Percentiles rank a stretch among this genome's conserved stretches.
These are phyloP conservation scores for Pammene aurita DNA, from an alignment of 2,888 invertebrate species.

Conservation along the genomic window DNA sequence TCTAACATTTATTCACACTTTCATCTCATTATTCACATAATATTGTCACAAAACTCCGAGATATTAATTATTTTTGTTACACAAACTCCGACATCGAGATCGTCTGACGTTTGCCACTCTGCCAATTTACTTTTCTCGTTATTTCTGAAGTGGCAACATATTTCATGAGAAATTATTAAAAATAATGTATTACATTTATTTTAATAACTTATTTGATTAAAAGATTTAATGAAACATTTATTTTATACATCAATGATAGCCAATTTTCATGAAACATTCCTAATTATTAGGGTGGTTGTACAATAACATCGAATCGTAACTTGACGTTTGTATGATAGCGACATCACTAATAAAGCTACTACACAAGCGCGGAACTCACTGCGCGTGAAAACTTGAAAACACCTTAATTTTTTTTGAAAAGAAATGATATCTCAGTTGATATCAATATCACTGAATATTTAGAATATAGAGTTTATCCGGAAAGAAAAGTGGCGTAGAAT, in stretches of 20 bases:
- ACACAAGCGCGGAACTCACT: background rate
- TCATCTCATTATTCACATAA: slow-evolving; percentile 83
- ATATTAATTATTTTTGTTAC: slow-evolving; percentile 78
- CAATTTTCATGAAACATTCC: background rate
- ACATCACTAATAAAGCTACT: slow-evolving; percentile 25
- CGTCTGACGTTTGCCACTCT: slow-evolving; percentile 76
- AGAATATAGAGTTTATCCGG: no score
- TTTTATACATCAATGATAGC: background rate
- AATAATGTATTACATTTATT: background rate
- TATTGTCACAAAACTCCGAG: slow-evolving; percentile 74
- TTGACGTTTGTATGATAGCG: no score
- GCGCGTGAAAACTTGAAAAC: background rate
- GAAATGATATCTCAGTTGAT: no score
- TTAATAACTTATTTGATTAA: background rate
- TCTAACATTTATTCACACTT: slow-evolving; percentile 80
- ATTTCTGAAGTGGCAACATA: slow-evolving; percentile 43
- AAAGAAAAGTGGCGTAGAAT: no score
- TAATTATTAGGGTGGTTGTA: background rate
- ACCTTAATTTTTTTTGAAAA: no score
- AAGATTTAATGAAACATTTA: background rate
- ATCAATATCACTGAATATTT: no score
- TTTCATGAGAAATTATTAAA: background rate
- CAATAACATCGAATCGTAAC: slow-evolving; percentile 13
- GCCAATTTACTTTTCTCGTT: slow-evolving; percentile 49
- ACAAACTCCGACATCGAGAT: slow-evolving; percentile 68